phyloP scores from a whole-genome alignment of 2,113 vertebrate genomes.

The Nestor notabilis region DNA sequence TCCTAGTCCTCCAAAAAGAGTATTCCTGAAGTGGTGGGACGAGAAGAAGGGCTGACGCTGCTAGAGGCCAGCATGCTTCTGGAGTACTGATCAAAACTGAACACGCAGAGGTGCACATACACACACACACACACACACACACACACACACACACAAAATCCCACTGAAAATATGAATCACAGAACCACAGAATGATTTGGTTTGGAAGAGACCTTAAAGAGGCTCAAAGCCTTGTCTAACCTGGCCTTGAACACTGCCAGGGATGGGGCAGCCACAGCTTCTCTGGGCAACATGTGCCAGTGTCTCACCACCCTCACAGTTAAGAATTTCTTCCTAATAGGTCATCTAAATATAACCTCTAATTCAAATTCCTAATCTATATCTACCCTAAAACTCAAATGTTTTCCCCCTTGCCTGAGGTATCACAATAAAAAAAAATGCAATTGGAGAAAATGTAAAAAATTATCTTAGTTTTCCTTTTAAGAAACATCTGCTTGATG shows the following conservation, averaged over 20 bases:
- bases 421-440: background rate
- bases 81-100: background rate
- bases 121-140: background rate
- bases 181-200: background rate
- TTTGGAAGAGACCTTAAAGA: background rate
- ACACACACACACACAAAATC: background rate
- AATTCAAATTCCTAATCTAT: background rate
- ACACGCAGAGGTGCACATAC: background rate
- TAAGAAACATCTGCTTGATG: background rate
- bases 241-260: background rate
- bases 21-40: background rate
- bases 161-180: background rate
- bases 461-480: background rate
- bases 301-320: background rate
- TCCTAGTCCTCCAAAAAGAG: background rate
- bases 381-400: background rate
- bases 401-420: background rate
- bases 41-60: background rate
- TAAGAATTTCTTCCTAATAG: background rate
- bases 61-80: background rate
- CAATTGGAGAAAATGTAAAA: background rate
- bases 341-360: background rate
- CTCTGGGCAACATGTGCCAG: background rate
- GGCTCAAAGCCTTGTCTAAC: background rate
- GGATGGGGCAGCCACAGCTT: background rate